Base-by-base conservation (phyloP, 2,797 vertebrate species). In the Enteromius mattozi region DNA sequence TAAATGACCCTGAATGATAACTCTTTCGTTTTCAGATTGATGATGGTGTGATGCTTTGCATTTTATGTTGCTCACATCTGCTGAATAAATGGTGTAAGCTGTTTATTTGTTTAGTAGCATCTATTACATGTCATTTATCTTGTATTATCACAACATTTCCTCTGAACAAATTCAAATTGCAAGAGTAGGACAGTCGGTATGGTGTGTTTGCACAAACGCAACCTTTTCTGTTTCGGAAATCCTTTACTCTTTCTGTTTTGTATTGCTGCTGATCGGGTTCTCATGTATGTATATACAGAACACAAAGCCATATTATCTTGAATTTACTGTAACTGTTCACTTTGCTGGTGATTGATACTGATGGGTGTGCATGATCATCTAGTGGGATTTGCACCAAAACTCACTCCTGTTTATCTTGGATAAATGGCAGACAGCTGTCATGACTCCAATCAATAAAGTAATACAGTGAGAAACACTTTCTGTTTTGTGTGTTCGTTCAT, bases 221-320 rank as follows among this genome's bases (percentile, higher is more conserved):
- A 4, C 37, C 78, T 78, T 75, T 75, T 85, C 71, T 80, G 40
- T 84, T 79, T 21, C 69, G 78, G 17, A 80, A 69, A 82, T 35
- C 16, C 19, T 63, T 74, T 84, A 17, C 65, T 35, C 76, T 86
- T 76, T 77, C 54, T 88, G 80, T 59, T 33, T 79, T 84, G 87
- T 88, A 35, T 63, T 87, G 56, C 85, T 87, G 82, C 72, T 89
- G 85, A 83, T 70, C 84, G 83, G 78, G 77, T 59, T 61, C 37
- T 69, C 45, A 35, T 87, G 85, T 83, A 76, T 90, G 81, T 89
- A 78, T 71, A 82, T 87, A 85, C 80, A 76, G 56, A 84, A 84
- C 78, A 80, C 78, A 82, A 82, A 87, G 87, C 84, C 76, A 82
- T 87, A 83, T 85, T 72, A 45, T 65, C 69, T 80, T 74, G 56